Evolutionary conservation across 1,140 invertebrate genomes (phyloP), one percentile per base, ranked within the genome.

Genomic region (Vanessa atalanta): DNA sequence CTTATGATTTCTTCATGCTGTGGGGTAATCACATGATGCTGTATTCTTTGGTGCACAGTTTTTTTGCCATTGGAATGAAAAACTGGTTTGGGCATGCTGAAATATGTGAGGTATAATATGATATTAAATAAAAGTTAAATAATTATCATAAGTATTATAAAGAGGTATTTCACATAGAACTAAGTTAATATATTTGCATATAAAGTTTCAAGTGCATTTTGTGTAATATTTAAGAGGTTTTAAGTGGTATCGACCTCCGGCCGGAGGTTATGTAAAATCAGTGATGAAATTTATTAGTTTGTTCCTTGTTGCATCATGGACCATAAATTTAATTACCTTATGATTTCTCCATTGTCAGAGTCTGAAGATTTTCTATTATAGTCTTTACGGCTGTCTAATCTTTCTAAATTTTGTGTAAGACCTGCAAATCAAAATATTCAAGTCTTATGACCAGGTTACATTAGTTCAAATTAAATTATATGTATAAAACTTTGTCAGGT

Each of bases 1-100:
- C 95, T 95, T 85, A 96, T 95, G 64, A 96, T 94, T 91, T 96
- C 95, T 83, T 96, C 95, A 83, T 96, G 95, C 76, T 96, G 95
- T 65, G 95, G 95, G 69, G 94, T 95, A 55, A 96, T 95, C 72
- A 94, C 93, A 92, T 95, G 94, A 80, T 95, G 95, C 73, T 94
- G 93, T 87, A 93, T 94, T 94, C 94, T 94, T 88, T 93, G 94
- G 87, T 87, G 94, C 83, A 89, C 88, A 87, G 92, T 94, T 87
- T 94, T 95, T 94, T 95, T 96, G 64, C 94, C 95, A 93, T 95
- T 95, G 82, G 94, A 94, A 87, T 96, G 94, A 87, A 96, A 96
- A 72, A 96, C 94, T 80, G 95, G 95, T 88, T 95, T 95, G 20
- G 95, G 95, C 85, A 95, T 93, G 83, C 95, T 96, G 88, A 65